These are phyloP conservation scores for Rhadinocentrus ornatus DNA, from an alignment of 2,797 vertebrate species.

Conservation along the genomic window DNA sequence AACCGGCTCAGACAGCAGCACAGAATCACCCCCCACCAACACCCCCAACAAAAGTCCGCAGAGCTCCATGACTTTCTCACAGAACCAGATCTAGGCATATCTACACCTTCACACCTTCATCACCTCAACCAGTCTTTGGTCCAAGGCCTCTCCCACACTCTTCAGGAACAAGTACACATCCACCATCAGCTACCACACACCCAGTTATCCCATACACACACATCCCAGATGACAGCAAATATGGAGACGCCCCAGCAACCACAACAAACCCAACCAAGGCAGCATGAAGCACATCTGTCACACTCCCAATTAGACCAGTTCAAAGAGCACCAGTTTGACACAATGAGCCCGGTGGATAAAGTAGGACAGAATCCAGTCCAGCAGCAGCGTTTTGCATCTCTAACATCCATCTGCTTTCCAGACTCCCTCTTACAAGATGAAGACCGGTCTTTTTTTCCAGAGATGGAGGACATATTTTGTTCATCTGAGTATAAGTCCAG, in stretches of 20 bases:
- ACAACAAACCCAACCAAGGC: constrained; percentile 72
- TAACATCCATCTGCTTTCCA: constrained; percentile 93
- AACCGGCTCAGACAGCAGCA: constrained; percentile 77
- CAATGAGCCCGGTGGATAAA: constrained; percentile 74
- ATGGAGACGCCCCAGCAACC: constrained; percentile 67
- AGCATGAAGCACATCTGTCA: constrained; percentile 72
- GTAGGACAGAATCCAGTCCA: constrained; percentile 74
- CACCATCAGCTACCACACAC: constrained; percentile 75
- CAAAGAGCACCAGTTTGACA: constrained; percentile 86
- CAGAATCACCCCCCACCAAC: constrained; percentile 73
- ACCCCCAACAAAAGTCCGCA: constrained; percentile 71
- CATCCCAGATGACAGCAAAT: constrained; percentile 61
- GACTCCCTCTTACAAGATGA: constrained; percentile 92
- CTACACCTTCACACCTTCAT: constrained; percentile 76
- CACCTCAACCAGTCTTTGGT: constrained; percentile 71
- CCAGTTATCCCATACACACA: constrained; percentile 62
- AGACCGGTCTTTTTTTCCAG: constrained; percentile 92
- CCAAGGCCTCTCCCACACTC: constrained; percentile 65
- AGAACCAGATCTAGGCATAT: constrained; percentile 78
- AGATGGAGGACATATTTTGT: constrained; percentile 96
- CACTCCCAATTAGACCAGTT: constrained; percentile 81
- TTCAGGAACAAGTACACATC: constrained; percentile 72
- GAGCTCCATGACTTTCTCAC: constrained; percentile 81
- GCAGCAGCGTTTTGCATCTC: constrained; percentile 85
- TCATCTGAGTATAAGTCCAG: constrained; percentile 87